Percentiles rank a stretch among this genome's conserved stretches.
Evolutionary conservation across 2,888 invertebrate genomes (phyloP).

Genomic region (Dryocosmus kuriphilus): DNA sequence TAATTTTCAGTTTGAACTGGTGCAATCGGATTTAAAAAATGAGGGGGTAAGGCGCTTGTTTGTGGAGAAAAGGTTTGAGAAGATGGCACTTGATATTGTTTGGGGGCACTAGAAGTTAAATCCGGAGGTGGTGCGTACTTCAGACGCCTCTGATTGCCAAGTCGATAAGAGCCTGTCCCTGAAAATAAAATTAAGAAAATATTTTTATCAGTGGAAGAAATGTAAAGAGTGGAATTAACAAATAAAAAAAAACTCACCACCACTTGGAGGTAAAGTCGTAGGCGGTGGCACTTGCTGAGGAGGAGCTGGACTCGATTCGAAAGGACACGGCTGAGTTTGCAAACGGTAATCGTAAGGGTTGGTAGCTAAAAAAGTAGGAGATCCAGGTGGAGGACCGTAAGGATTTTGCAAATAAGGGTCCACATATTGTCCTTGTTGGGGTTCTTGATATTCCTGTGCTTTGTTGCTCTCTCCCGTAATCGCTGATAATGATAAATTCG

Average conservation of each 20-base stretch:
- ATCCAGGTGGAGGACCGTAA: conserved; percentile 29
- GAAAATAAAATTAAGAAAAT: conserved; percentile 42
- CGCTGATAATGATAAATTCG: conserved; percentile 70
- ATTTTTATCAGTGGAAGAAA: background rate
- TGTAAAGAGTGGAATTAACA: background rate
- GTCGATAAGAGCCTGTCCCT: conserved; percentile 79
- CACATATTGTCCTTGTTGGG: conserved; percentile 11
- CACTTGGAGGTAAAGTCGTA: conserved; percentile 58
- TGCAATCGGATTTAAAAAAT: conserved; percentile 49
- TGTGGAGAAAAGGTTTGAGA: conserved; percentile 44
- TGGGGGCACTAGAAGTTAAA: conserved; percentile 73
- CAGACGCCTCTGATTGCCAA: conserved; percentile 84
- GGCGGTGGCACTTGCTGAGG: conserved; percentile 57
- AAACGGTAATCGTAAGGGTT: conserved; percentile 49
- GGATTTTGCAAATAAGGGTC: conserved; percentile 43
- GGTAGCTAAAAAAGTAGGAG: conserved; percentile 6
- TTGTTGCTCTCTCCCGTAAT: conserved; percentile 55
- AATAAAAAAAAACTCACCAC: conserved; percentile 57
- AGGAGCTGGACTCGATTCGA: conserved; percentile 43
- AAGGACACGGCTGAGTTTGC: conserved; percentile 15
- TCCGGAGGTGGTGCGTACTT: conserved; percentile 90
- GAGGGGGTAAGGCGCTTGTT: conserved; percentile 41
- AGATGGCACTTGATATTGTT: conserved; percentile 31
- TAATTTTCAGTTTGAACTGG: conserved; percentile 43
- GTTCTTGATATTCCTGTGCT: conserved; percentile 32